phyloP scores from a whole-genome alignment of 2,888 invertebrate genomes.

The Phragmatobia fuliginosa region DNA sequence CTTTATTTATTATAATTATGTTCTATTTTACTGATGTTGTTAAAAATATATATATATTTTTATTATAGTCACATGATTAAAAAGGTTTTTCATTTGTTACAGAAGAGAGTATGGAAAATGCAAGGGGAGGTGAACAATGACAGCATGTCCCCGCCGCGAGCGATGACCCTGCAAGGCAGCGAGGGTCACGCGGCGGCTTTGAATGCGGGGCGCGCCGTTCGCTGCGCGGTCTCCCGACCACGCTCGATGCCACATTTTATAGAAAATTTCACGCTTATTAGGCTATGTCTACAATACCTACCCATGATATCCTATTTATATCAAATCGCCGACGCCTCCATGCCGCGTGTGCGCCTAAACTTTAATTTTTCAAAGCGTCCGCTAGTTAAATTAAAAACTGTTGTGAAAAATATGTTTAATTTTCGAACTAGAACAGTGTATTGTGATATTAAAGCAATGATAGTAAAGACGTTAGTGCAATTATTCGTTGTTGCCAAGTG shows the following conservation, averaged over 20 bases:
- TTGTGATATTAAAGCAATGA: slow-evolving; percentile 77
- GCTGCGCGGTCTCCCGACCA: slow-evolving; percentile 61
- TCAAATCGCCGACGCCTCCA: slow-evolving; percentile 62
- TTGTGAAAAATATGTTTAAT: slow-evolving; percentile 65
- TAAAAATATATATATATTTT: too few relatives aligned
- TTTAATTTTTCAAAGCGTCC: slow-evolving; percentile 83
- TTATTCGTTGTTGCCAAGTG: slow-evolving; percentile 83
- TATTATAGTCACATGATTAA: neutral
- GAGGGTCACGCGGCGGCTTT: slow-evolving; percentile 69
- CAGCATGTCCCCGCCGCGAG: slow-evolving; percentile 83
- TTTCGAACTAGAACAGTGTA: slow-evolving; percentile 82
- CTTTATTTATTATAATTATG: neutral
- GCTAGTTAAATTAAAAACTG: slow-evolving; percentile 84
- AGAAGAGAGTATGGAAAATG: slow-evolving; percentile 84
- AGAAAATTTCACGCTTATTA: slow-evolving; percentile 81
- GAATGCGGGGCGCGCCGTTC: slow-evolving; percentile 68
- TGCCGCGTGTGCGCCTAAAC: slow-evolving; percentile 74
- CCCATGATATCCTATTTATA: slow-evolving; percentile 71
- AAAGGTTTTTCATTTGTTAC: slow-evolving; percentile 67
- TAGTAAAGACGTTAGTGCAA: slow-evolving; percentile 83
- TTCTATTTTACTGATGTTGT: neutral
- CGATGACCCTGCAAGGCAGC: slow-evolving; percentile 77
- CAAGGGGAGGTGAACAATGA: slow-evolving; percentile 78
- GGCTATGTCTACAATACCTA: slow-evolving; percentile 81
- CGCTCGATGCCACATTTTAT: slow-evolving; percentile 69